phyloP scores from a whole-genome alignment of 1,140 invertebrate species.

The Zaprionus taronus region DNA sequence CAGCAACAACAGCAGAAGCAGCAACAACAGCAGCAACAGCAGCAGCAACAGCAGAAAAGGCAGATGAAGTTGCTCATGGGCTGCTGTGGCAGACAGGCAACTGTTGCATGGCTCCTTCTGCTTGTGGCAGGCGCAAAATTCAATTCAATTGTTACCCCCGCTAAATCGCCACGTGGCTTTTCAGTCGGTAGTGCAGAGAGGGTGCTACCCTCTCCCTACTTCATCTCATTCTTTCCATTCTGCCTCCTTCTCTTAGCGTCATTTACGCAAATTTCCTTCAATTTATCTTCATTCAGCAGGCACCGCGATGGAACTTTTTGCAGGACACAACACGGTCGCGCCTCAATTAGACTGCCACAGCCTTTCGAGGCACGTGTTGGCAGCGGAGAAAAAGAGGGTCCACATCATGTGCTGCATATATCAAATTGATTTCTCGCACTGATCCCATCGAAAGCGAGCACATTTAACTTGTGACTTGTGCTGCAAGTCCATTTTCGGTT shows the following conservation, averaged over 20 bases:
- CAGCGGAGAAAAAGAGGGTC: not conserved
- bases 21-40: too few species aligned
- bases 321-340: constrained; percentile 9
- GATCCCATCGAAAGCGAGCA: constrained; percentile 27
- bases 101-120: constrained; percentile 12
- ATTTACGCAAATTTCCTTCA: constrained; percentile 49
- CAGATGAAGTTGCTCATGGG: too few species aligned
- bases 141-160: constrained; percentile 30
- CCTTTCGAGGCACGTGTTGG: not conserved
- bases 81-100: not conserved
- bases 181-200: not conserved
- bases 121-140: constrained; percentile 20
- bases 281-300: constrained; percentile 67
- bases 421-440: constrained; percentile 56
- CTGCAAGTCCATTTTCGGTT: not conserved
- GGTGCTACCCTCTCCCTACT: not conserved
- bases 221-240: not conserved
- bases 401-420: constrained; percentile 42
- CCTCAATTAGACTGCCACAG: constrained; percentile 35
- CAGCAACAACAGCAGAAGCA: too few species aligned
- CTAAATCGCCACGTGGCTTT: constrained; percentile 38
- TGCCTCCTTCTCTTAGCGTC: not conserved
- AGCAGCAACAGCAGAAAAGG: not conserved
- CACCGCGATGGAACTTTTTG: not conserved
- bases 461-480: constrained; percentile 36